Base-by-base conservation (phyloP, 2,888 invertebrate species). In the Mesorhabditis belari region DNA sequence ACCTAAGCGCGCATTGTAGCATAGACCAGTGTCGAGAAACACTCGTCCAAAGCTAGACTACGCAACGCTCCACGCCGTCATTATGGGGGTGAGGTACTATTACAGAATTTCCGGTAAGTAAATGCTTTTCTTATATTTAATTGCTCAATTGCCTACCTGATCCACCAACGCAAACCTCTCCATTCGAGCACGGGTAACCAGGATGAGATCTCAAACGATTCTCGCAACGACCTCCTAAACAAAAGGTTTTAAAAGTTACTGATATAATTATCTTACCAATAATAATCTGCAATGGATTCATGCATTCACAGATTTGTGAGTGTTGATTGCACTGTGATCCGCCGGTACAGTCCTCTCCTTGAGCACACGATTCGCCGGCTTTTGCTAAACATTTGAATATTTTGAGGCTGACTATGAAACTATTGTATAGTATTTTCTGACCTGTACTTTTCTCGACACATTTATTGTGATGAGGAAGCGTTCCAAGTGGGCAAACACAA, bases 401-500 rank as follows among this genome's bases (percentile, higher is more conserved):
- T 23, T 28, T 27, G 26, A 44, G 29, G 6, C 5, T 12, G 21
- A 44, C 19, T 3, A 27, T 60, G 27, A 23, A 19, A 19, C 2
- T 3, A 12, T n/a, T n/a, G n/a, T 12, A 6, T 25, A 23, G 6
- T 4, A 9, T 57, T 21, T 35, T 24, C 50, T 53, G 51, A 70
- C 70, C 68, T 29, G 64, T 65, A 9, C 60, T 60, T 27, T 65
- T 65, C 23, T 66, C 60, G n/a, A 71, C 63, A 55, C 69, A 69
- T 3, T 60, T 25, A 26, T 66, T 65, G 25, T 69, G 57, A 51
- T 62, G 61, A n/a, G 67, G 69, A 6, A 66, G 66, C 35, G 55
- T 69, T 29, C 69, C 64, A 3, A 65, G 44, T 5, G 76, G 74
- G 54, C 81, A 81, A 9, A 71, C 68, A 64, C 81, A 81, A 5